These are phyloP conservation scores for Mungos mungo DNA, from an alignment of 2,113 vertebrate species.

Conservation along the genomic window DNA sequence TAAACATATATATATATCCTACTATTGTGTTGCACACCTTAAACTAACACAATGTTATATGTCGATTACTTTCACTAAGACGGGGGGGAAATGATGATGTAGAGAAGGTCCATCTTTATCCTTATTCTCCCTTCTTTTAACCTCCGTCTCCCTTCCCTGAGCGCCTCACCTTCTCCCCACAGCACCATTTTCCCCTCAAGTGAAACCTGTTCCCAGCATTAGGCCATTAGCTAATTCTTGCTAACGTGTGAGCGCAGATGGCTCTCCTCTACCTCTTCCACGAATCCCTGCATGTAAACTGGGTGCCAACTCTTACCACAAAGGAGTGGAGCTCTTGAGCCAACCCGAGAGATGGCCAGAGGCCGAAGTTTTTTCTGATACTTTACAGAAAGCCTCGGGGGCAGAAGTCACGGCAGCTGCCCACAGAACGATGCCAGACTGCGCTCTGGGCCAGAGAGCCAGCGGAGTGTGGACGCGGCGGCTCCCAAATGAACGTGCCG, in stretches of 20 bases:
- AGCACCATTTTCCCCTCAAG: background rate
- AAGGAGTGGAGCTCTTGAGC: background rate
- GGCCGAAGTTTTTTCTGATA: background rate
- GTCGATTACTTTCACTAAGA: background rate
- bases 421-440: too few relatives aligned
- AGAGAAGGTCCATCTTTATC: background rate
- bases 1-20: background rate
- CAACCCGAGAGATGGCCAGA: background rate
- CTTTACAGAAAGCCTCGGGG: background rate
- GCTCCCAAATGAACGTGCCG: background rate
- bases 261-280: background rate
- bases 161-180: background rate
- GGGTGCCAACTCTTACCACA: background rate
- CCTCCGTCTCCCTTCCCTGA: background rate
- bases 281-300: background rate
- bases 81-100: background rate
- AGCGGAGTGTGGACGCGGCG: too few relatives aligned
- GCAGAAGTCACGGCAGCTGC: background rate
- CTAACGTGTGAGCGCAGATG: background rate
- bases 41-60: background rate
- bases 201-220: background rate
- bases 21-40: background rate
- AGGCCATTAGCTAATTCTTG: background rate
- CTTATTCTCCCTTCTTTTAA: background rate
- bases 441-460: background rate